Evolutionary conservation across 2,113 vertebrate species (phyloP), one percentile per base, ranked within the genome.

Genomic region (Misgurnus mizolepis): DNA sequence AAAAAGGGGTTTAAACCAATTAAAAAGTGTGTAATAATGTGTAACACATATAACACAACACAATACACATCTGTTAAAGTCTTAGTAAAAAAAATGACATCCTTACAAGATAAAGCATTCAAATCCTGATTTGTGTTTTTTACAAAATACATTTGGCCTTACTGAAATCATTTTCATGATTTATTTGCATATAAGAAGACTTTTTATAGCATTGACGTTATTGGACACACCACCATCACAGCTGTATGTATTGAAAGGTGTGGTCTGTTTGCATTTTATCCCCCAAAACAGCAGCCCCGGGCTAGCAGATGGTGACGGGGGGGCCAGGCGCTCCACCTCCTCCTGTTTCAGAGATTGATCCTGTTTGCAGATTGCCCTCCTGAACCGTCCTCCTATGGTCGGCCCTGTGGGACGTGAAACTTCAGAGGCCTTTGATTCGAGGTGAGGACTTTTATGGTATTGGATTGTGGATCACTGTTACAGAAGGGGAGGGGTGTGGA

Each of bases 251-350:
- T 40, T 55, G 15, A 53, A 17, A 70, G 67, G 7, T 69, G 62
- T 27, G 15, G 41, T 40, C 27, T 7, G 55, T 18, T 60, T 5
- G n/a, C 18, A n/a, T 39, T 65, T 67, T 27, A 15, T 4, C 39
- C 76, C 34, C 11, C 47, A 55, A 34, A 71, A n/a, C 27, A 0
- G 78, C 53, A 11, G 34, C 55, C 60, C 15, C 45, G 50, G 64
- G 58, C 56, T 56, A 80, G 71, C 84, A 88, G 84, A 88, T 85
- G 87, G 83, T 34, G 12, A 17, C 55, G n/a, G 4, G 47, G 49
- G 58, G 40, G 43, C 41, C 85, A 69, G 56, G 64, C 64, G 73
- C 76, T 78, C 39, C 62, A 72, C 62, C 72, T 55, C 67, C 73
- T 83, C 8, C 76, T 60, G 77, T 71, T 67, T 65, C 72, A 66